phyloP scores from a whole-genome alignment of 2,113 vertebrate species.

The Blennius ocellaris region DNA sequence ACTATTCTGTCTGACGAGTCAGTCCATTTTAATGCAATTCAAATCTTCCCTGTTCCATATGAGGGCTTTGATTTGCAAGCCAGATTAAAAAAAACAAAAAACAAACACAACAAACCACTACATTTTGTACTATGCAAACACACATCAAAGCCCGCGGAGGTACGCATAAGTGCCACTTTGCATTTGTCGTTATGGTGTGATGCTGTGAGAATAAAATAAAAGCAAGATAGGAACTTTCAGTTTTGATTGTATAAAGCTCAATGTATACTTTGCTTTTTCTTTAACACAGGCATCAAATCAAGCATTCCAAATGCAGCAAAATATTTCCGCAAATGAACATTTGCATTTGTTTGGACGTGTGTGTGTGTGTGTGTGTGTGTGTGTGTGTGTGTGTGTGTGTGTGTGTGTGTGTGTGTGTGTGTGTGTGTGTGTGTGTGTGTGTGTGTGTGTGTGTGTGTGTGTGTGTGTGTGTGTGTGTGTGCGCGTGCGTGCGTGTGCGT shows the following conservation, averaged over 20 bases:
- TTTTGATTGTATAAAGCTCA: slow-evolving; percentile 7
- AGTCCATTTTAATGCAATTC: slow-evolving; percentile 65
- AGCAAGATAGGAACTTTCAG: slow-evolving; percentile 14
- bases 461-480: no score
- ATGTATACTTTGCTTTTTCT: slow-evolving; percentile 10
- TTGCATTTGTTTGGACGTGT: slow-evolving; percentile 61
- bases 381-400: slow-evolving; percentile 1
- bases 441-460: not conserved
- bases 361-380: no score
- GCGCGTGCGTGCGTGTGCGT: slow-evolving; percentile 1
- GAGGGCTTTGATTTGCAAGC: slow-evolving; percentile 61
- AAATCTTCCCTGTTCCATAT: slow-evolving; percentile 52
- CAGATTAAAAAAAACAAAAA: slow-evolving; percentile 25
- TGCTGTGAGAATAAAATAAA: slow-evolving; percentile 16
- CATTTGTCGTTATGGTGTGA: slow-evolving; percentile 47
- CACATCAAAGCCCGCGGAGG: slow-evolving; percentile 21
- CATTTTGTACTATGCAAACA: slow-evolving; percentile 67
- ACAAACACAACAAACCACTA: slow-evolving; percentile 48
- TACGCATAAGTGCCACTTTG: slow-evolving; percentile 51
- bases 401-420: not conserved
- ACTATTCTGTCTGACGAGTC: slow-evolving; percentile 10
- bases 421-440: slow-evolving; percentile 1
- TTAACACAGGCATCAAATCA: slow-evolving; percentile 15
- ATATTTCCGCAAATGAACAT: slow-evolving; percentile 61
- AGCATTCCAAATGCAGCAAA: slow-evolving; percentile 47